These are phyloP conservation scores for Entomobrya multifasciata DNA, from an alignment of 2,888 invertebrate species.

Conservation along the genomic window DNA sequence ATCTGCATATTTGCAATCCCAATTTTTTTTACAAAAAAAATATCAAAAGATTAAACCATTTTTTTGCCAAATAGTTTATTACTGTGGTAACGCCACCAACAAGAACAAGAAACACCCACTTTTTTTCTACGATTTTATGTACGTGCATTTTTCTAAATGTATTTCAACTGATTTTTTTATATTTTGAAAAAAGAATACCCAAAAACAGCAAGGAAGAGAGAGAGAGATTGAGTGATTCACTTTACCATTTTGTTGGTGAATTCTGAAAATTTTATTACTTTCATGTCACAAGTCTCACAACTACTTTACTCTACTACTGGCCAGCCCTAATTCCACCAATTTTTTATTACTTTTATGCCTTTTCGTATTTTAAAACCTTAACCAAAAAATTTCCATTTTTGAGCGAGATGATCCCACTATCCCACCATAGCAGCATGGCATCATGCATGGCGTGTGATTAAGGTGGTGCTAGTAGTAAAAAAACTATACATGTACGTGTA, in stretches of 20 bases:
- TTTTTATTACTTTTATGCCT: neutral
- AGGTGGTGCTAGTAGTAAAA: neutral
- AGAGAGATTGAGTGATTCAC: constrained; percentile 32
- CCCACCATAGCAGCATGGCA: neutral
- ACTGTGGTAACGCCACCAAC: constrained; percentile 8
- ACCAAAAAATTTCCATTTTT: too few species aligned
- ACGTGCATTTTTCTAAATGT: constrained; percentile 7
- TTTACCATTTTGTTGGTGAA: too few species aligned
- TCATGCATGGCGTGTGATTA: neutral
- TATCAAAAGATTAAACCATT: neutral
- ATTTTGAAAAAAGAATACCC: constrained; percentile 15
- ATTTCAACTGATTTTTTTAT: constrained; percentile 13
- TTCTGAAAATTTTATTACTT: too few species aligned
- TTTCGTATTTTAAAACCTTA: too few species aligned
- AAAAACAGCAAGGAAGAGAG: too few species aligned
- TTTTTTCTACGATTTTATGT: too few species aligned
- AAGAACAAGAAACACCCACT: too few species aligned
- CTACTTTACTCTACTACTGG: constrained; percentile 4
- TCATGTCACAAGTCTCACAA: neutral
- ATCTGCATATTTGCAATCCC: neutral
- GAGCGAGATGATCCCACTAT: too few species aligned
- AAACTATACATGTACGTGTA: too few species aligned
- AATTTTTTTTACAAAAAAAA: neutral
- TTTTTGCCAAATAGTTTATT: neutral
- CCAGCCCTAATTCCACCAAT: neutral